Evolutionary conservation across 2,113 vertebrate genomes (phyloP).

Genomic region (Eidolon helvum): DNA sequence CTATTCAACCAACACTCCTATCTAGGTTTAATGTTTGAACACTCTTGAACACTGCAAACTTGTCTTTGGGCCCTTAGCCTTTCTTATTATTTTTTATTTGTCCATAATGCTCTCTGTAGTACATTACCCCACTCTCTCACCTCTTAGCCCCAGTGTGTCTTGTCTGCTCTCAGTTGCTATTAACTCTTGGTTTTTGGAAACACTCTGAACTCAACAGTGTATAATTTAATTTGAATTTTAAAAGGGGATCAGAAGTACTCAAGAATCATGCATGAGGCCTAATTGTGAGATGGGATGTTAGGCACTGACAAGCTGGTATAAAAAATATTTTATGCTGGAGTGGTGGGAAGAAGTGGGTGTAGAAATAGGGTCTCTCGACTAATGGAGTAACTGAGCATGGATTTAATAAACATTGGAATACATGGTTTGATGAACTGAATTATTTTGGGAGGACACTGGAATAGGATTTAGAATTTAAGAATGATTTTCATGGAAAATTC

Average conservation of each 20-base stretch:
- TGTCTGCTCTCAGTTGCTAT: neutral
- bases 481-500: neutral
- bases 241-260: neutral
- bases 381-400: neutral
- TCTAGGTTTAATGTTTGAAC: neutral
- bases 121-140: neutral
- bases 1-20: neutral
- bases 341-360: neutral
- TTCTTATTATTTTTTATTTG: neutral
- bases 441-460: neutral
- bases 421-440: neutral
- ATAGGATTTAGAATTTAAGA: neutral
- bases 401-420: neutral
- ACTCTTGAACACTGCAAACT: neutral
- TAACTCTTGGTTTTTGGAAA: neutral
- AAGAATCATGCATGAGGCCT: neutral
- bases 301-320: neutral
- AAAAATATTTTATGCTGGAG: neutral
- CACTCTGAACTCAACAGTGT: neutral
- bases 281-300: neutral
- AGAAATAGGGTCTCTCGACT: neutral
- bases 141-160: too few species aligned
- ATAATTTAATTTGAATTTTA: conserved; percentile 3
- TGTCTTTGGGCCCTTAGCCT: neutral
- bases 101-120: neutral